phyloP scores from a whole-genome alignment of 2,797 vertebrate species.

The Centropyge bicolor region DNA sequence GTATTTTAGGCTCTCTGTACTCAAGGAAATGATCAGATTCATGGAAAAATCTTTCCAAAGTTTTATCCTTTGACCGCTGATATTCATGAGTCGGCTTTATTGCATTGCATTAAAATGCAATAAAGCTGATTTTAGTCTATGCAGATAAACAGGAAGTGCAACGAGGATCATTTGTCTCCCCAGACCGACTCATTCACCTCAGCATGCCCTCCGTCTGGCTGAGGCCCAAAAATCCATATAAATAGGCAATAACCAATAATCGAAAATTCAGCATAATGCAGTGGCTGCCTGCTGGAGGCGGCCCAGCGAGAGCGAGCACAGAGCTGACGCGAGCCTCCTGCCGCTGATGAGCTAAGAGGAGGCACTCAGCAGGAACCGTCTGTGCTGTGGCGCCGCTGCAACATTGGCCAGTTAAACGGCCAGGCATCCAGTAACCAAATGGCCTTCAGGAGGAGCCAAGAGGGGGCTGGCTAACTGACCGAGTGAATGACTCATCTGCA shows the following conservation, averaged over 20 bases:
- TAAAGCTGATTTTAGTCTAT: background rate
- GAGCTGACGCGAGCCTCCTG: constrained; percentile 59
- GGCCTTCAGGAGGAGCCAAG: constrained; percentile 66
- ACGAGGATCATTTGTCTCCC: constrained; percentile 18
- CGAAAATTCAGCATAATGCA: constrained; percentile 39
- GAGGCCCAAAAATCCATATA: constrained; percentile 26
- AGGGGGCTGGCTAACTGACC: constrained; percentile 64
- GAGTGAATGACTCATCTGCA: constrained; percentile 65
- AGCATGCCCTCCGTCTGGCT: constrained; percentile 2
- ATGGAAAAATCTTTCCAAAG: background rate
- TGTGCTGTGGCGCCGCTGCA: constrained; percentile 57
- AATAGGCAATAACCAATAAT: constrained; percentile 61
- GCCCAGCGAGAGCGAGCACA: constrained; percentile 31
- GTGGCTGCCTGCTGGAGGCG: constrained; percentile 23
- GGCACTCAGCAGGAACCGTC: constrained; percentile 62
- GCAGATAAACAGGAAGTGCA: constrained; percentile 7
- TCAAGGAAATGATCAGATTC: background rate
- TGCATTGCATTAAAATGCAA: background rate
- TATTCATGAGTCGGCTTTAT: constrained; percentile 1
- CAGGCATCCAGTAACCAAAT: constrained; percentile 69
- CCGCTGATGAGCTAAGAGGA: constrained; percentile 66
- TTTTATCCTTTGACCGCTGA: background rate
- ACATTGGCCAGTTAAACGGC: constrained; percentile 64
- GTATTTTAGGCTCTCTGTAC: background rate
- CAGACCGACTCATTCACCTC: constrained; percentile 12